Conservation (phyloP, 2,113 vertebrate species). For the Tor tambroides region DNA sequence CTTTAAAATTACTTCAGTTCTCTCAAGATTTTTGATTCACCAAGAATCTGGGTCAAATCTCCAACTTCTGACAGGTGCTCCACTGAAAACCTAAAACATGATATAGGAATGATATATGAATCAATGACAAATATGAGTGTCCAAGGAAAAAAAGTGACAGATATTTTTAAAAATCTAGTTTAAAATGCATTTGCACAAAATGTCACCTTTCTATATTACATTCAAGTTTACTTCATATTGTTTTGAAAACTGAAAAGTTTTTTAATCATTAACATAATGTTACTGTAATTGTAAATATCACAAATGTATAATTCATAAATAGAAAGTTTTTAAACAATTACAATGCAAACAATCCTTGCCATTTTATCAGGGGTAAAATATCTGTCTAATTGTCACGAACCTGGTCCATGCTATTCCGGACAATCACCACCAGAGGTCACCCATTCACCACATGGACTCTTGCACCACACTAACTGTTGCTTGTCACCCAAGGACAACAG, state of each 20-base stretch:
- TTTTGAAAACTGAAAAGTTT: not conserved
- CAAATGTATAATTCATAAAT: too few relatives aligned
- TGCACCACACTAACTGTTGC: too few relatives aligned
- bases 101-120: not conserved
- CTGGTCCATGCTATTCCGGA: too few relatives aligned
- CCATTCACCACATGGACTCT: too few relatives aligned
- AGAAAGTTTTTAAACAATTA: too few relatives aligned
- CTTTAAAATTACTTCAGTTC: not conserved
- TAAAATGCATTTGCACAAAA: not conserved
- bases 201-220: too few relatives aligned
- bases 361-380: too few relatives aligned
- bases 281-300: too few relatives aligned
- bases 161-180: not conserved
- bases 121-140: not conserved
- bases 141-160: not conserved
- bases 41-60: constrained; percentile 10
- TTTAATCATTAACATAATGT: not conserved
- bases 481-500: too few relatives aligned
- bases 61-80: constrained; percentile 13
- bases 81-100: not conserved
- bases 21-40: constrained; percentile 3
- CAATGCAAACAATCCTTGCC: too few relatives aligned
- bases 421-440: too few relatives aligned
- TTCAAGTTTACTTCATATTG: not conserved
- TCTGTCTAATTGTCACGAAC: too few relatives aligned